Evolutionary conservation across 2,888 invertebrate species (phyloP).

Genomic region (Monoplex corrugatus): DNA sequence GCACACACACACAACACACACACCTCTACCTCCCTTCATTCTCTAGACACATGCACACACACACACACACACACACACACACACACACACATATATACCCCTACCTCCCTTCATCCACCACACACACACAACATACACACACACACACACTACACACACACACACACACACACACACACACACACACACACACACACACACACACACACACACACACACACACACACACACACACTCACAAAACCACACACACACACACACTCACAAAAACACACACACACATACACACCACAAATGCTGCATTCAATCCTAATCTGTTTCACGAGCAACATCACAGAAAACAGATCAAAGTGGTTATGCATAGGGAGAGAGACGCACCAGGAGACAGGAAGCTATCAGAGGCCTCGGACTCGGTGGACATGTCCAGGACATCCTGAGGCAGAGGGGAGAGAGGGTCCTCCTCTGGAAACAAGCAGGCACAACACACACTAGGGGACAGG

Average conservation of each 20-base stretch:
- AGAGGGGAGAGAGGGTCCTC: conserved; percentile 58
- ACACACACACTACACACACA: not conserved
- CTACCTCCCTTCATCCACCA: not conserved
- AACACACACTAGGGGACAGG: too few relatives aligned
- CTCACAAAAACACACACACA: not conserved
- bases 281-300: not conserved
- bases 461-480: conserved; percentile 45
- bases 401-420: conserved; percentile 61
- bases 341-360: not conserved
- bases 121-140: conserved; percentile 14
- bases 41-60: not conserved
- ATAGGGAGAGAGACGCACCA: conserved; percentile 52
- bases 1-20: too few relatives aligned
- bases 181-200: not conserved
- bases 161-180: not conserved
- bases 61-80: conserved; percentile 18
- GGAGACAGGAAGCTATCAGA: conserved; percentile 59
- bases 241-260: conserved; percentile 12
- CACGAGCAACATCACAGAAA: not conserved
- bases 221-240: not conserved
- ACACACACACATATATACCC: not conserved
- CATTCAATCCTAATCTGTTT: not conserved
- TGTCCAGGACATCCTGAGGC: conserved; percentile 58
- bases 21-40: too few relatives aligned
- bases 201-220: not conserved